These are phyloP conservation scores for Eriocheir sinensis DNA, from an alignment of 1,140 invertebrate species.

Conservation along the genomic window DNA sequence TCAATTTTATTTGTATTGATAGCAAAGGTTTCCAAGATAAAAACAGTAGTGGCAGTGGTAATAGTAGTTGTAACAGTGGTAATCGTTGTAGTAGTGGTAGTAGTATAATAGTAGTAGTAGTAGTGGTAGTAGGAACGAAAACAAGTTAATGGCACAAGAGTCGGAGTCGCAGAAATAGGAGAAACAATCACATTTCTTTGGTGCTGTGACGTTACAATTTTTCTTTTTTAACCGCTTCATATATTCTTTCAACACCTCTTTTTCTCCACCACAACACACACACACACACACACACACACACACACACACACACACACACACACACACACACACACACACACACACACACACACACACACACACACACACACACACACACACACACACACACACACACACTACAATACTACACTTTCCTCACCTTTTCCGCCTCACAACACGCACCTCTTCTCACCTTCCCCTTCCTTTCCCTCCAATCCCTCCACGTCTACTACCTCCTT, in stretches of 20 bases:
- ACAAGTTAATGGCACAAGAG: too few species aligned
- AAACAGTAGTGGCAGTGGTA: too few species aligned
- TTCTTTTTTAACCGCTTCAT: not conserved
- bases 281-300: constrained; percentile 22
- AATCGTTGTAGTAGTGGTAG: too few species aligned
- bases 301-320: constrained; percentile 34
- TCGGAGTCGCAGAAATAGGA: too few species aligned
- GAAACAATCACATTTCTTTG: too few species aligned
- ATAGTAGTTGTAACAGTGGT: too few species aligned
- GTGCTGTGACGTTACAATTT: not conserved
- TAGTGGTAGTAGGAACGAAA: too few species aligned
- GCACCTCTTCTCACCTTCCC: not conserved
- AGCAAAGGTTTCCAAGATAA: too few species aligned
- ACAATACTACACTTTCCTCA: not conserved
- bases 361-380: constrained; percentile 50
- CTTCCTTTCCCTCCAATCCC: not conserved
- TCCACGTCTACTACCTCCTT: too few species aligned
- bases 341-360: constrained; percentile 50
- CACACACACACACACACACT: constrained; percentile 32
- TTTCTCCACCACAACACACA: not conserved
- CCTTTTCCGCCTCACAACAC: not conserved
- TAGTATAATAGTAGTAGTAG: too few species aligned
- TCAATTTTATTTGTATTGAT: too few species aligned
- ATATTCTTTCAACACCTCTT: not conserved
- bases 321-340: constrained; percentile 47